phyloP scores from a whole-genome alignment of 1,140 invertebrate species.

The Tetramorium simillimum region DNA sequence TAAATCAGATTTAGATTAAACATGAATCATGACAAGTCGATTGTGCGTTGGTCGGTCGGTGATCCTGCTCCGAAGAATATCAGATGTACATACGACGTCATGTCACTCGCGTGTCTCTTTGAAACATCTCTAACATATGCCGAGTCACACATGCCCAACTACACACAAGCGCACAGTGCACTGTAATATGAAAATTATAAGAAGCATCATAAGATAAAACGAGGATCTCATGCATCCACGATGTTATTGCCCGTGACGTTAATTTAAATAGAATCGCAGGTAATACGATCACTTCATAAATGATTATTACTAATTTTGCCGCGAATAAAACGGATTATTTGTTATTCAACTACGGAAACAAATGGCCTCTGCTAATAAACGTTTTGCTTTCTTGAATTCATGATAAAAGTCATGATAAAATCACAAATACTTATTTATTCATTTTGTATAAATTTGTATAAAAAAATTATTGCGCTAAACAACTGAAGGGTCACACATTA shows the following conservation, averaged over 20 bases:
- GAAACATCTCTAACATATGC: slow-evolving; percentile 45
- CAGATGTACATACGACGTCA: slow-evolving; percentile 44
- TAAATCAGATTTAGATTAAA: slow-evolving; percentile 48
- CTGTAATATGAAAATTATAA: slow-evolving; percentile 39
- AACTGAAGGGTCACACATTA: slow-evolving; percentile 33
- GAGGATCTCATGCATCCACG: neutral
- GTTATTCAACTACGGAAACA: neutral
- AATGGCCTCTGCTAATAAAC: neutral
- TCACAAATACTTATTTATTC: neutral
- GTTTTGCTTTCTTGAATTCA: neutral
- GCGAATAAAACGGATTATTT: neutral
- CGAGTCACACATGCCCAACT: slow-evolving; percentile 36
- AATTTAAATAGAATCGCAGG: slow-evolving; percentile 38
- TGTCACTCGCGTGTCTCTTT: slow-evolving; percentile 45
- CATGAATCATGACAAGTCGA: slow-evolving; percentile 42
- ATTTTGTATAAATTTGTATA: neutral
- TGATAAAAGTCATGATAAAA: neutral
- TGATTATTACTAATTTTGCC: neutral
- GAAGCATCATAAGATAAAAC: slow-evolving; percentile 16
- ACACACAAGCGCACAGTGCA: slow-evolving; percentile 7
- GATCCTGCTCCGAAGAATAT: slow-evolving; percentile 34
- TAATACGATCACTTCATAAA: neutral
- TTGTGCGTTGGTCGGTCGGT: slow-evolving; percentile 35
- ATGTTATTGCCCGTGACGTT: neutral
- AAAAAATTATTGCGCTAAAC: neutral